Percentiles rank a stretch among this genome's conserved stretches.
These are phyloP conservation scores for Mus pahari DNA, from an alignment of 2,113 vertebrate species.

Conservation along the genomic window DNA sequence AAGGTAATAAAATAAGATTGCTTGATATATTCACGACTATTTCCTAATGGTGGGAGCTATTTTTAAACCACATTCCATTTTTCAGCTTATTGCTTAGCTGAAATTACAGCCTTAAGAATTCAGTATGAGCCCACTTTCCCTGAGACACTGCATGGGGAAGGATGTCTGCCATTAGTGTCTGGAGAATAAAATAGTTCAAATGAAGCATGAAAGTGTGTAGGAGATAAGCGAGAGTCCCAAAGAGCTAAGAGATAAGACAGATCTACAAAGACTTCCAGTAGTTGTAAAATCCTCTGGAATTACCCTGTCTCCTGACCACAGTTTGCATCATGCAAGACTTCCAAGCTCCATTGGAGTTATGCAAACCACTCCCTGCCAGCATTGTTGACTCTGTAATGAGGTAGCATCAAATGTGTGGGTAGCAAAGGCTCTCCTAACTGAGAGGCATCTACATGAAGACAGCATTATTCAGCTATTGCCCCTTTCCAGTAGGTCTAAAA, in stretches of 20 bases:
- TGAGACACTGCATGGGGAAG: background rate
- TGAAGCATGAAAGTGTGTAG: constrained; percentile 55
- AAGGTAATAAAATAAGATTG: background rate
- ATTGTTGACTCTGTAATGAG: background rate
- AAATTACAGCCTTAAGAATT: constrained; percentile 35
- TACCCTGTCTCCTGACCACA: background rate
- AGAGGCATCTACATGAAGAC: background rate
- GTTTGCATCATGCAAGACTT: constrained; percentile 1
- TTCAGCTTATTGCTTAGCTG: background rate
- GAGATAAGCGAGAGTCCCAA: background rate
- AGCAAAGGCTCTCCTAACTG: background rate
- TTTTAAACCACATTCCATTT: constrained; percentile 51
- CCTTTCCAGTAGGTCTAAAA: background rate
- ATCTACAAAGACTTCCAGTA: background rate
- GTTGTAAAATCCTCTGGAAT: background rate
- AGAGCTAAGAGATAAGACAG: background rate
- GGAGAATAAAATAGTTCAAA: constrained; percentile 56
- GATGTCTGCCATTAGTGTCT: constrained; percentile 22
- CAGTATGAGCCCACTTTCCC: background rate
- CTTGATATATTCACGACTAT: background rate
- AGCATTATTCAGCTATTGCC: background rate
- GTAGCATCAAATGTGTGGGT: background rate
- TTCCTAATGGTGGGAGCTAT: background rate
- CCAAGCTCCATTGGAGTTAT: background rate
- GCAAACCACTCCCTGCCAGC: background rate